Base-by-base conservation (phyloP, 2,113 vertebrate species). In the Tiliqua scincoides region DNA sequence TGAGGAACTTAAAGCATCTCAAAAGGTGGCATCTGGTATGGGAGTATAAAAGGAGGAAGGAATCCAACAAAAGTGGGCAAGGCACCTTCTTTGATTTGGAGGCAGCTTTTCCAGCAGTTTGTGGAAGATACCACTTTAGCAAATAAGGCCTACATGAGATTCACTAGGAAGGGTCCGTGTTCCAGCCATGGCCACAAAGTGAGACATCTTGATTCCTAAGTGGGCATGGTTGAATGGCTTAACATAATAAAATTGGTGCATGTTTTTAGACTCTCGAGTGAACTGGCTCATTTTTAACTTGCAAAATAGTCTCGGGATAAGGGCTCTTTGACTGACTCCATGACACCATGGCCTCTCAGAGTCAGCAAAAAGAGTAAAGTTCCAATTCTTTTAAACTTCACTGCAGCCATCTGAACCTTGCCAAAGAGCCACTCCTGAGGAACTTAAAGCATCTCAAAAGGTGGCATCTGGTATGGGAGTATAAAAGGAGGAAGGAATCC, bases 201-300 rank as follows among this genome's bases (percentile, higher is more conserved):
- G n/a, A 37, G 14, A 37, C 68, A 30, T 83, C 40, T 72, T 72
- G 30, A 73, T 72, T 83, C 81, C 81, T 72, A 83, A 40, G 32
- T 82, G 81, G 70, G 35, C 27, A 83, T 37, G n/a, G 67, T 4
- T 72, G 32, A 82, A 72, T 82, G 23, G 81, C 27, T 63, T 83
- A 83, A 81, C 0, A 83, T 79, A 85, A 75, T 32, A 84, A 90
- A 74, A 32, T 82, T 83, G 78, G 70, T 12, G 52, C 52, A 62
- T 80, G 71, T 79, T 57, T 84, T 77, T 79, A 32, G 14, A 76
- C 67, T 91, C 43, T 83, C 62, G 35, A 30, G 70, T 48, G 27
- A 82, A 71, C 21, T 4, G 18, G 37, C 6, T 88, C 12, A 89
- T 85, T 48, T 88, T 73, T 25, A 88, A 63, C 30, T 75, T 14